phyloP scores from a whole-genome alignment of 2,113 vertebrate species.

The Garra rufa region DNA sequence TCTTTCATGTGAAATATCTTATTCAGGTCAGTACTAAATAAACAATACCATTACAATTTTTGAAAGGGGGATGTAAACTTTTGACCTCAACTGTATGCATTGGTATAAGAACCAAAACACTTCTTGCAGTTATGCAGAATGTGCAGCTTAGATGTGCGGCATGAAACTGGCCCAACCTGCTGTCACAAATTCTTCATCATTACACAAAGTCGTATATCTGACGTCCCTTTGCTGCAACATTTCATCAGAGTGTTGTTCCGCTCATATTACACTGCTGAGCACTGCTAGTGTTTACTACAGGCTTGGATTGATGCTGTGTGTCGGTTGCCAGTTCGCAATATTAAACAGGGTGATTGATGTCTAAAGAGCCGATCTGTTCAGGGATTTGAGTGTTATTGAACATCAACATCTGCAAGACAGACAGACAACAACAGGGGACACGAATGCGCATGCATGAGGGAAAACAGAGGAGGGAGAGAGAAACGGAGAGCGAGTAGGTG shows the following conservation, averaged over 20 bases:
- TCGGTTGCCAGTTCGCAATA: background rate
- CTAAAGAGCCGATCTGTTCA: background rate
- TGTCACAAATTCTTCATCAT: too few relatives aligned
- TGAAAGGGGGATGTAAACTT: too few relatives aligned
- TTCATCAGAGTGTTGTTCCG: background rate
- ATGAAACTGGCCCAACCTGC: background rate
- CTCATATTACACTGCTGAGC: background rate
- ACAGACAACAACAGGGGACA: background rate
- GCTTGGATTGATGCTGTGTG: background rate
- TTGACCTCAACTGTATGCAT: too few relatives aligned
- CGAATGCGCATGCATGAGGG: background rate
- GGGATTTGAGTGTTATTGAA: background rate
- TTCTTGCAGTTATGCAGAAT: background rate
- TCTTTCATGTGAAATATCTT: too few relatives aligned
- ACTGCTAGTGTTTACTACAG: background rate
- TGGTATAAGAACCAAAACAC: too few relatives aligned
- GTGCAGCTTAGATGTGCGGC: too few relatives aligned
- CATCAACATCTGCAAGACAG: background rate
- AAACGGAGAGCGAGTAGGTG: slow-evolving; percentile 29
- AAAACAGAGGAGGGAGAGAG: background rate
- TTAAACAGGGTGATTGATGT: background rate
- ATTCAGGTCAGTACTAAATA: too few relatives aligned
- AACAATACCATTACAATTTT: too few relatives aligned
- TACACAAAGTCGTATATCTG: too few relatives aligned
- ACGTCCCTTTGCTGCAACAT: background rate